Conservation (phyloP, 2,888 invertebrate species). For the Patella pellucida region DNA sequence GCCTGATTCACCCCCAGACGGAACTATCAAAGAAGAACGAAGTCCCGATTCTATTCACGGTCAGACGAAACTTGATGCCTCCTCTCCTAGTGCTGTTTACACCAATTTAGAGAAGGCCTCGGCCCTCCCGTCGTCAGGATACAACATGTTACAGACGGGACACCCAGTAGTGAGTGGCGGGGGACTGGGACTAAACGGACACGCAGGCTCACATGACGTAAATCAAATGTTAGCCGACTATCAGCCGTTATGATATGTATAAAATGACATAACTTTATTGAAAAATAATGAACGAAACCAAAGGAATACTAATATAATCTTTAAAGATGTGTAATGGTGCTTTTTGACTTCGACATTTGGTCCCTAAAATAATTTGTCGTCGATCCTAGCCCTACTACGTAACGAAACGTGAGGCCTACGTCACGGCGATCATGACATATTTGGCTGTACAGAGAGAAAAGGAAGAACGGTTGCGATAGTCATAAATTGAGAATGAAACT, state of each 20-base stretch:
- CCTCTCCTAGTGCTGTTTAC: slow-evolving; percentile 47
- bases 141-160: slow-evolving; percentile 15
- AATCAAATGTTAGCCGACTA: slow-evolving; percentile 46
- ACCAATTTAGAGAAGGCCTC: slow-evolving; percentile 58
- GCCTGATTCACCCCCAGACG: slow-evolving; percentile 36
- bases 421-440: neutral
- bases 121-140: slow-evolving; percentile 16
- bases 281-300: neutral
- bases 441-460: neutral
- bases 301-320: slow-evolving; percentile 4
- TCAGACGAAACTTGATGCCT: slow-evolving; percentile 58
- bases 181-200: slow-evolving; percentile 28
- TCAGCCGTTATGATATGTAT: slow-evolving; percentile 44
- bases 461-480: no score
- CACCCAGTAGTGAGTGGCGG: slow-evolving; percentile 10
- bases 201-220: slow-evolving; percentile 41
- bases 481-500: no score
- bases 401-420: neutral
- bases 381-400: neutral
- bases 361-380: slow-evolving; percentile 8
- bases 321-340: slow-evolving; percentile 5
- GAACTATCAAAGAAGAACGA: slow-evolving; percentile 57
- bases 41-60: slow-evolving; percentile 57
- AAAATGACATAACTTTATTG: neutral
- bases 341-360: slow-evolving; percentile 9